phyloP scores from a whole-genome alignment of 2,113 vertebrate species.

The Crotophaga sulcirostris region DNA sequence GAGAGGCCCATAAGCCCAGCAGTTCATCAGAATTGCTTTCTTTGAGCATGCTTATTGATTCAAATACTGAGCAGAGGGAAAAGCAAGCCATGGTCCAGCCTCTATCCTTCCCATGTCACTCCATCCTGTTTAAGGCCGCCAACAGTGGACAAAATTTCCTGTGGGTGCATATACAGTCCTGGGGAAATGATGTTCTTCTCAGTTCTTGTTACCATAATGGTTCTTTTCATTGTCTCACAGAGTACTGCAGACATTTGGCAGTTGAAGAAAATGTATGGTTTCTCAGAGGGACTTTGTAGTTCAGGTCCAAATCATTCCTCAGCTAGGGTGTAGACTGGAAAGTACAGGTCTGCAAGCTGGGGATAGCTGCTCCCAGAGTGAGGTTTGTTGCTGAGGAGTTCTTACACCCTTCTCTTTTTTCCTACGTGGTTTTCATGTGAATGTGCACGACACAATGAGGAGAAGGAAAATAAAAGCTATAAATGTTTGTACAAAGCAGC shows the following conservation, averaged over 20 bases:
- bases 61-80: background rate
- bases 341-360: background rate
- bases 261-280: background rate
- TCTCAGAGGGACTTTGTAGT: background rate
- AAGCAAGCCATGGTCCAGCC: background rate
- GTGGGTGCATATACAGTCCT: accelerated
- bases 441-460: background rate
- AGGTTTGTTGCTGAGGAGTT: background rate
- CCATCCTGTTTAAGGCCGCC: background rate
- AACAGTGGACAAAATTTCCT: background rate
- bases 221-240: background rate
- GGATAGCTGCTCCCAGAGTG: background rate
- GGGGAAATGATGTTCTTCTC: background rate
- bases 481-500: background rate
- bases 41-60: background rate
- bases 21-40: background rate
- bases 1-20: background rate
- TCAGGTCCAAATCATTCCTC: background rate
- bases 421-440: background rate
- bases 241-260: background rate
- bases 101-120: background rate
- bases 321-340: background rate
- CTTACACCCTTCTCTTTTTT: background rate
- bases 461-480: background rate
- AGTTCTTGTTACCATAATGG: background rate